Base-by-base conservation (phyloP, 2,797 vertebrate genomes). In the Enteromius radiatus region DNA sequence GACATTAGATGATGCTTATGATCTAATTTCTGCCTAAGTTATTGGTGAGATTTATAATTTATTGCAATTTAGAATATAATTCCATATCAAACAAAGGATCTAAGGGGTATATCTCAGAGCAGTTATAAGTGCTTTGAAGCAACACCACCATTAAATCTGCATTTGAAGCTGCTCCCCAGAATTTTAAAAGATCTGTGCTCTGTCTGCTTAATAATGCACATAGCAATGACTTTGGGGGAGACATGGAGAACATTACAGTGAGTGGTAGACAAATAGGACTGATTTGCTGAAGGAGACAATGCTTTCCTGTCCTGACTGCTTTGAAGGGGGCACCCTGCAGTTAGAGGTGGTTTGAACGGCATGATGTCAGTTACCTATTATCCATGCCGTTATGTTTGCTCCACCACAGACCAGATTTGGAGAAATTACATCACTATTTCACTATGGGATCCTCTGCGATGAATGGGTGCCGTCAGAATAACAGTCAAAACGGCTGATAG, bases 211-310 rank as follows among this genome's bases (percentile, higher is more conserved):
- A 75, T 76, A 76, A 69, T 69, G 33, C 63, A 76, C 36, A 3
- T 87, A 90, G 89, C 86, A 49, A 26, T 45, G 74, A 77, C 41
- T 69, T 61, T 77, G 52, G 26, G 14, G 45, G 19, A 41, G 21
- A 43, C 26, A 36, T 61, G 12, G 28, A 63, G 38, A 73, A 71
- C 71, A 15, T 85, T 84, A 88, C 82, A 81, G 76, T 33, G 43
- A 84, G 71, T 80, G 86, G 87, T 68, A 47, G 45, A 81, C 36
- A 68, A 76, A 68, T 33, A 28, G 61, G 47, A 38, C 45, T 41
- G 28, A 56, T 76, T 82, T 76, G 61, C 43, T 76, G 17, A 67
- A 81, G 43, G 69, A 81, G 45, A 74, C n/a, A 41, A 49, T 81
- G 63, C 26, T 28, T 17, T 43, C 4, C 56, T 33, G 36, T 28